A percentile compares a stretch with the other conserved stretches of the same genome.
Conservation (phyloP, 2,113 vertebrate species). For the Neogale vison region DNA sequence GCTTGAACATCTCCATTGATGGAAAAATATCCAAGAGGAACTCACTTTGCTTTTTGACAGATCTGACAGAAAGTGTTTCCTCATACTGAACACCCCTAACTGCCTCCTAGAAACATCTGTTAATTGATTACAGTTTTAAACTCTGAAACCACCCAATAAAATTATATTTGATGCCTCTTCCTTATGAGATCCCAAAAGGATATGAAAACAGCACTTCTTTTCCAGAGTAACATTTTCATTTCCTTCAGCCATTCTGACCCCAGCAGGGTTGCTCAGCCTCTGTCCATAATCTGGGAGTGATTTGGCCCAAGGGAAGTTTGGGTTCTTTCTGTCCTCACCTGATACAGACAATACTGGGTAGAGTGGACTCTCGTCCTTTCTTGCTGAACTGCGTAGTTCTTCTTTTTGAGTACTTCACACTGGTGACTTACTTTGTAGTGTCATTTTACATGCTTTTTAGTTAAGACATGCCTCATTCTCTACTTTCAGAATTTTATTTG, state of each 20-base stretch:
- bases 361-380: not conserved
- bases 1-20: not conserved
- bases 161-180: not conserved
- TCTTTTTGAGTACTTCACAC: not conserved
- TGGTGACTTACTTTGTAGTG: not conserved
- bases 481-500: not conserved
- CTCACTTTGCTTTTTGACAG: not conserved
- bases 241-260: not conserved
- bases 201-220: conserved; percentile 2
- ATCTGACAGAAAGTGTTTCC: not conserved
- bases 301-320: not conserved
- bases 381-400: not conserved
- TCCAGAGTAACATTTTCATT: conserved; percentile 13
- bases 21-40: not conserved
- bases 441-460: conserved; percentile 20
- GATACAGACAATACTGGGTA: not conserved
- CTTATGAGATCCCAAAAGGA: not conserved
- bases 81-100: not conserved
- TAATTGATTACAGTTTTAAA: conserved; percentile 47
- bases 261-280: not conserved
- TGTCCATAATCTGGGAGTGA: not conserved
- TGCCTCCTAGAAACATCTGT: conserved; percentile 29
- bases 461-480: not conserved
- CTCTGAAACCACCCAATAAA: conserved; percentile 8
- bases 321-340: not conserved